Conservation (phyloP, 2,113 vertebrate species). For the Chloroceryle aenea region DNA sequence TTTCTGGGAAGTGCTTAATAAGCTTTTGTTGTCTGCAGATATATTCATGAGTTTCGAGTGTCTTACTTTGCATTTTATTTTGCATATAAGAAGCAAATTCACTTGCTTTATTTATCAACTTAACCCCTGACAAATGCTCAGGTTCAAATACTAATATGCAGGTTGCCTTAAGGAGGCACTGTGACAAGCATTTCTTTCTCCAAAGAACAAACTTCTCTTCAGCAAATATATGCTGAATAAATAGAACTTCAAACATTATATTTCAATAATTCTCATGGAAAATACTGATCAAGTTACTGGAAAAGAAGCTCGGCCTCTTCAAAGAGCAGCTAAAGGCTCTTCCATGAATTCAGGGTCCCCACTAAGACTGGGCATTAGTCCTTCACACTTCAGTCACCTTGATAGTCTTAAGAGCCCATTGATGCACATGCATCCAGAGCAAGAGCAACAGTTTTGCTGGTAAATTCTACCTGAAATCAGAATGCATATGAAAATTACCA, state of each 20-base stretch:
- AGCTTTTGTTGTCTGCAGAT: neutral
- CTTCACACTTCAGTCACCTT: neutral
- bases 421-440: accelerated
- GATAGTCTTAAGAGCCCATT: neutral
- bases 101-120: neutral
- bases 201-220: neutral
- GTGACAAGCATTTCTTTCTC: neutral
- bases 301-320: neutral
- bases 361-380: neutral
- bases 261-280: neutral
- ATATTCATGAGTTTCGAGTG: neutral
- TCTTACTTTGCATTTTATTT: neutral
- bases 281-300: neutral
- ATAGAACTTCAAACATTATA: accelerated
- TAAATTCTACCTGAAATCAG: neutral
- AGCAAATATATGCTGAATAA: neutral
- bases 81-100: neutral
- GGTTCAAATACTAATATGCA: neutral
- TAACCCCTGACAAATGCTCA: neutral
- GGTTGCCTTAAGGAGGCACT: neutral
- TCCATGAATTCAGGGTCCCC: neutral
- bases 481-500: accelerated
- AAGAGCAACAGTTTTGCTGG: neutral
- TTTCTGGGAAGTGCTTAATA: neutral
- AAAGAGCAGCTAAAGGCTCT: neutral